Conservation (phyloP, 2,888 invertebrate genomes). For the Ichneumon xanthorius region DNA sequence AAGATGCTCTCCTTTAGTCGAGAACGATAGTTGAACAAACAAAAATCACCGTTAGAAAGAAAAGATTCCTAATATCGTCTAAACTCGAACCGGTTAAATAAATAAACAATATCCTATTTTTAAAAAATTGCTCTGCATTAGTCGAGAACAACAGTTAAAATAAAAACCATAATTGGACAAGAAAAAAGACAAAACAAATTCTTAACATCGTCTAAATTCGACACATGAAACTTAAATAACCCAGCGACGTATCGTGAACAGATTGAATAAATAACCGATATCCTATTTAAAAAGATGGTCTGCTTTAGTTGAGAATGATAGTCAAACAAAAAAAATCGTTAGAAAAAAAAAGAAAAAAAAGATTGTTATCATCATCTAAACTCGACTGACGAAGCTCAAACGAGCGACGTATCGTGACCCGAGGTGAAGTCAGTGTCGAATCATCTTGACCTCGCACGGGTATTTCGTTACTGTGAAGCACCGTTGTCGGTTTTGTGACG, state of each 20-base stretch:
- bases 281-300: background rate
- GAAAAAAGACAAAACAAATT: no score
- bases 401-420: conserved; percentile 21
- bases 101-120: no score
- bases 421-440: conserved; percentile 36
- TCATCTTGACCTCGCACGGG: conserved; percentile 51
- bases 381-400: conserved; percentile 5
- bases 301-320: background rate
- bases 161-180: no score
- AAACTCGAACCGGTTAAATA: no score
- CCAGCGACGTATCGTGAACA: no score
- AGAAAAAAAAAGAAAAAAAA: no score
- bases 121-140: no score
- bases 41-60: background rate
- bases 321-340: background rate
- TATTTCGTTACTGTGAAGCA: conserved; percentile 5
- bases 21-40: background rate
- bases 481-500: background rate
- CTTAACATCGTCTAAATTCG: background rate
- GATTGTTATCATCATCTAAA: background rate
- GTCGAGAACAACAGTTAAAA: no score
- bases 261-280: no score
- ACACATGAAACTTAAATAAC: background rate
- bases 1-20: background rate
- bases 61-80: no score